Evolutionary conservation across 2,888 invertebrate species (phyloP).

Genomic region (Syrista parreyssii): DNA sequence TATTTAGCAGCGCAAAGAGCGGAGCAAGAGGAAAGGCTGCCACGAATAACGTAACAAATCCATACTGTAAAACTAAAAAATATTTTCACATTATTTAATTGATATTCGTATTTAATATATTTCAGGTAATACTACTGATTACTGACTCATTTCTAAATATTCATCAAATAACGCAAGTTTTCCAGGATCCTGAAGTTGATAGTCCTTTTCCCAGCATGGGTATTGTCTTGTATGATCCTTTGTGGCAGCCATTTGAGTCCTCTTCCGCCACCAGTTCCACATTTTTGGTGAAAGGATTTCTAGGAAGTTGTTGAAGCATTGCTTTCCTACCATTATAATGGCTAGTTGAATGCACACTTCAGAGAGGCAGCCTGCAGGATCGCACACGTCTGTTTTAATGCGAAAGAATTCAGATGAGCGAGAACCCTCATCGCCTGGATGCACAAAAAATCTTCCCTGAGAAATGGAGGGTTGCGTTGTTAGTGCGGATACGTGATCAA

Average conservation of each 20-base stretch:
- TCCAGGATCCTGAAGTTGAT: slow-evolving; percentile 90
- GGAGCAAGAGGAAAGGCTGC: slow-evolving; percentile 98
- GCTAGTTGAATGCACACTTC: slow-evolving; percentile 92
- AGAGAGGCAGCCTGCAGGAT: slow-evolving; percentile 92
- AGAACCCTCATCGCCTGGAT: slow-evolving; percentile 85
- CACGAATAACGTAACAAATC: slow-evolving; percentile 96
- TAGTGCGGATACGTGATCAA: background rate
- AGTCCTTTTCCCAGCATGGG: slow-evolving; percentile 94
- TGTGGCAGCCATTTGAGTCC: slow-evolving; percentile 81
- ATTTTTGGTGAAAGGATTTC: slow-evolving; percentile 92
- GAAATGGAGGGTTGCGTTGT: slow-evolving; percentile 6
- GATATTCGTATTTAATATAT: slow-evolving; percentile 10
- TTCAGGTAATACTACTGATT: background rate
- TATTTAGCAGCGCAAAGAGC: slow-evolving; percentile 93
- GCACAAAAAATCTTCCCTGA: slow-evolving; percentile 88
- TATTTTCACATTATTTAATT: background rate
- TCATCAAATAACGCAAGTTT: slow-evolving; percentile 93
- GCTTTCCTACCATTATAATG: slow-evolving; percentile 96
- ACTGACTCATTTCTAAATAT: slow-evolving; percentile 96
- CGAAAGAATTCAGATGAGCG: slow-evolving; percentile 80
- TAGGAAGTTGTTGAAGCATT: slow-evolving; percentile 91
- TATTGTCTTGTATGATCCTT: slow-evolving; percentile 79
- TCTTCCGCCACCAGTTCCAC: slow-evolving; percentile 90
- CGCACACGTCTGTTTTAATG: slow-evolving; percentile 87
- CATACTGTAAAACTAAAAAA: slow-evolving; percentile 90